These are phyloP conservation scores for Eremobia ochroleuca DNA, from an alignment of 2,888 invertebrate genomes.

Conservation along the genomic window DNA sequence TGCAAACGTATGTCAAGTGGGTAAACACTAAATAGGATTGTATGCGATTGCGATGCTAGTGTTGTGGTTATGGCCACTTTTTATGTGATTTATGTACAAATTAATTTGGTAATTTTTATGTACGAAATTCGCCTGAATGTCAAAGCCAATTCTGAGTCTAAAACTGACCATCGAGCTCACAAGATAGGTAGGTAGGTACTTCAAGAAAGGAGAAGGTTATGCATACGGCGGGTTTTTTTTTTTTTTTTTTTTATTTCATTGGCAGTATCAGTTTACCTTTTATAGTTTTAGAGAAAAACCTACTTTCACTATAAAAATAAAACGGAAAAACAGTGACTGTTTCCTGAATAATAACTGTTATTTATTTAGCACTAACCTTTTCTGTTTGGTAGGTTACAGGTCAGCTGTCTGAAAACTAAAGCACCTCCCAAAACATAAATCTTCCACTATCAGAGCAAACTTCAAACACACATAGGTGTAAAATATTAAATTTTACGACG, in stretches of 20 bases:
- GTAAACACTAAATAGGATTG: conserved; percentile 23
- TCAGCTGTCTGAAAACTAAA: conserved; percentile 7
- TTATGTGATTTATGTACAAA: background rate
- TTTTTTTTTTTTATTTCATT: background rate
- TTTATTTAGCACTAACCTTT: conserved; percentile 1
- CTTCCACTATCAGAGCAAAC: conserved; percentile 19
- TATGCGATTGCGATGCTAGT: conserved; percentile 5
- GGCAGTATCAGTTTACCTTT: too few relatives aligned
- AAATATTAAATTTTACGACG: conserved; percentile 82
- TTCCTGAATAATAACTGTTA: background rate
- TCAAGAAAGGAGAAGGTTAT: background rate
- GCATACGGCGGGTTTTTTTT: background rate
- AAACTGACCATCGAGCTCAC: background rate
- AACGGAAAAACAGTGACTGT: background rate
- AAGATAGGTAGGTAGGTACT: background rate
- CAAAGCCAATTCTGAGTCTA: background rate
- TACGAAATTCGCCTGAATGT: background rate
- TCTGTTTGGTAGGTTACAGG: background rate
- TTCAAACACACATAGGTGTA: conserved; percentile 58
- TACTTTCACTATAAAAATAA: background rate
- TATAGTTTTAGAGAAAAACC: background rate
- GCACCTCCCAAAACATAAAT: conserved; percentile 14
- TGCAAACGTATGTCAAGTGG: conserved; percentile 38
- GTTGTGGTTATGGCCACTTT: background rate
- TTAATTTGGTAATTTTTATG: background rate